Percentiles rank a stretch among this genome's conserved stretches.
phyloP scores from a whole-genome alignment of 2,888 invertebrate species.

The Xylota sylvarum region DNA sequence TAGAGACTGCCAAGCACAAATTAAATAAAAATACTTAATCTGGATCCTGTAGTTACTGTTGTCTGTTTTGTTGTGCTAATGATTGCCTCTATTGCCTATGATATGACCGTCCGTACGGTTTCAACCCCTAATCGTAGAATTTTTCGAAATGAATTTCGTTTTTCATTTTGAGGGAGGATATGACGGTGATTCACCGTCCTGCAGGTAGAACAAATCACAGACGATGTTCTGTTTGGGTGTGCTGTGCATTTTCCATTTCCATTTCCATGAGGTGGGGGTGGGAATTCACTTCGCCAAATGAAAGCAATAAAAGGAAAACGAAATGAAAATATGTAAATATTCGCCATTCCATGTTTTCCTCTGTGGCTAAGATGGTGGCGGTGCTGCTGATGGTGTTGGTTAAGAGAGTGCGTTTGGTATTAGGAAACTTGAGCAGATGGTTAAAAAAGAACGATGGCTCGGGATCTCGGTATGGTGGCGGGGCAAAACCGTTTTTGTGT shows the following conservation, averaged over 20 bases:
- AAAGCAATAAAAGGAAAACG: background rate
- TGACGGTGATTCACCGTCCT: background rate
- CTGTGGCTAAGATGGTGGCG: conserved; percentile 28
- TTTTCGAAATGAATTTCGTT: background rate
- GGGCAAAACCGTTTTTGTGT: conserved; percentile 43
- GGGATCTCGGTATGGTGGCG: conserved; percentile 1
- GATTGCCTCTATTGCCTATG: conserved; percentile 8
- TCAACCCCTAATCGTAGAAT: conserved; percentile 26
- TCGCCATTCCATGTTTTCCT: conserved; percentile 9
- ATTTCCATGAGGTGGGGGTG: conserved; percentile 4
- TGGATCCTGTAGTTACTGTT: too few relatives aligned
- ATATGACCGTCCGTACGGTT: conserved; percentile 22
- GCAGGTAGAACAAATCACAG: conserved; percentile 58
- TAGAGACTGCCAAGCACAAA: conserved; percentile 11
- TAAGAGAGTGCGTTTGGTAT: conserved; percentile 42
- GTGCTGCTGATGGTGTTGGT: conserved; percentile 30
- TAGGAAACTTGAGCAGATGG: conserved; percentile 55
- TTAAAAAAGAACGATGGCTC: background rate
- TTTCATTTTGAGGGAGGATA: background rate
- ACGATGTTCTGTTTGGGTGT: background rate
- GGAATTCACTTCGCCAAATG: background rate
- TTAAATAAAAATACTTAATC: too few relatives aligned
- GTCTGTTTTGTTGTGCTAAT: too few relatives aligned
- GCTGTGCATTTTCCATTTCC: conserved; percentile 3
- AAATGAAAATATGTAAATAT: conserved; percentile 20